These are phyloP conservation scores for Nannospalax galili DNA, from an alignment of 2,113 vertebrate genomes.

Conservation along the genomic window DNA sequence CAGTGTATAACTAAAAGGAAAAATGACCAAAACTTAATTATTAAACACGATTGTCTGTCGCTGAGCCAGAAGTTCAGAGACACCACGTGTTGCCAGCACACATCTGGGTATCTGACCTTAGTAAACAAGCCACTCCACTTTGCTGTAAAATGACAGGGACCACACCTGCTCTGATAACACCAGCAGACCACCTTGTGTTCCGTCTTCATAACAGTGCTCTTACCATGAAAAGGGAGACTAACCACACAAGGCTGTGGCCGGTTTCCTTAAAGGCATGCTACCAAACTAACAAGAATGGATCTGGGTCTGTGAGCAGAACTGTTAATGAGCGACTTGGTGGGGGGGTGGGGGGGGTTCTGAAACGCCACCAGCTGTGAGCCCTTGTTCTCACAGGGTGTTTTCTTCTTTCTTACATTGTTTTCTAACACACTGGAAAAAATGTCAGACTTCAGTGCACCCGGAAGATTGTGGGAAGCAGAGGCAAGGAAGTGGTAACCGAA, in stretches of 20 bases:
- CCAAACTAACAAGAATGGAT: slow-evolving; percentile 37
- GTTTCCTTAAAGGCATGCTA: slow-evolving; percentile 7
- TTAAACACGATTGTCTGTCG: not conserved
- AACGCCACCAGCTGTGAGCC: not conserved
- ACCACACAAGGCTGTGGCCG: not conserved
- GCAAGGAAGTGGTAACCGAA: not conserved
- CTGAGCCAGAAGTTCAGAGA: not conserved
- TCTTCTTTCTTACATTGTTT: not conserved
- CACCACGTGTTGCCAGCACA: not conserved
- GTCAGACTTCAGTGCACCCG: slow-evolving; percentile 48
- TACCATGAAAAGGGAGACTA: slow-evolving; percentile 40
- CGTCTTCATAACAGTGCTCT: not conserved
- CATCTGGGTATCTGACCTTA: not conserved
- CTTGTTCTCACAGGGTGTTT: slow-evolving; percentile 1
- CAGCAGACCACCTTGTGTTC: not conserved
- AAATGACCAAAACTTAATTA: slow-evolving; percentile 17
- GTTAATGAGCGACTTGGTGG: slow-evolving; percentile 15
- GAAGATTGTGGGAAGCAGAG: not conserved
- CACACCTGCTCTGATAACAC: not conserved
- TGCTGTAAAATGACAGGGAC: not conserved
- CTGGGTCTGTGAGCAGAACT: not conserved
- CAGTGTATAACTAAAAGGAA: not conserved
- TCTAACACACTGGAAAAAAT: slow-evolving; percentile 44
- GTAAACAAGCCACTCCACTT: not conserved
- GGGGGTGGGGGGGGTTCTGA: too few species aligned